A percentile compares a stretch with the other conserved stretches of the same genome.
phyloP scores from a whole-genome alignment of 2,888 invertebrate genomes.

The Xiphydria camelus region DNA sequence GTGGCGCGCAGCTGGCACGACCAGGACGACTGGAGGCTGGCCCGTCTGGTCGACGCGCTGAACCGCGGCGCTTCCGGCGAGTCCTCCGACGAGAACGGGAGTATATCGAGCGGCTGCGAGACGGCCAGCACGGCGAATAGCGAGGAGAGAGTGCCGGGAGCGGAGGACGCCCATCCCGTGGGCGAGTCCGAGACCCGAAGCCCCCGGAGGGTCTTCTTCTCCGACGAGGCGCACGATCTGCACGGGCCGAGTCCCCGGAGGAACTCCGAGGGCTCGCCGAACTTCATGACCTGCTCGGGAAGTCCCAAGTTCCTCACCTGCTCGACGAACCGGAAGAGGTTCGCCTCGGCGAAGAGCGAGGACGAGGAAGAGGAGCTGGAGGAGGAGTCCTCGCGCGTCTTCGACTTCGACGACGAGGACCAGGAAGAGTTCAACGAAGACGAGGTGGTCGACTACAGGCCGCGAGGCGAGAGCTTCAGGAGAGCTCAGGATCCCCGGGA shows the following conservation, averaged over 20 bases:
- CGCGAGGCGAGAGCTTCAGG: slow-evolving; percentile 46
- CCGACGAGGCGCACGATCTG: slow-evolving; percentile 29
- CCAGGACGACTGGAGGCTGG: slow-evolving; percentile 51
- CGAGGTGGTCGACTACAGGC: slow-evolving; percentile 49
- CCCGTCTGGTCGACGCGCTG: slow-evolving; percentile 46
- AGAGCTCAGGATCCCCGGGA: slow-evolving; percentile 11
- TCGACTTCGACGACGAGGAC: slow-evolving; percentile 52
- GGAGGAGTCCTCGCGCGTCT: slow-evolving; percentile 41
- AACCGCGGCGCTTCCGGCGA: slow-evolving; percentile 45
- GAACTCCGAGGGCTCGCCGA: slow-evolving; percentile 53
- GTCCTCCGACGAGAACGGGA: slow-evolving; percentile 52
- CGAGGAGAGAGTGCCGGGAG: slow-evolving; percentile 49
- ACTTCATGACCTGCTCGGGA: slow-evolving; percentile 51
- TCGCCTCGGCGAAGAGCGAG: slow-evolving; percentile 37
- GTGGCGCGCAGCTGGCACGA: slow-evolving; percentile 53
- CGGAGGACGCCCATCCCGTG: slow-evolving; percentile 41
- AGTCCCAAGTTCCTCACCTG: slow-evolving; percentile 48
- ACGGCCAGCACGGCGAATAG: slow-evolving; percentile 70
- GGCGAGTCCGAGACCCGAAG: slow-evolving; percentile 28
- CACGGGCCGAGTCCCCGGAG: slow-evolving; percentile 34
- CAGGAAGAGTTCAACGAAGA: slow-evolving; percentile 48
- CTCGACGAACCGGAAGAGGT: slow-evolving; percentile 36
- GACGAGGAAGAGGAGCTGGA: slow-evolving; percentile 45
- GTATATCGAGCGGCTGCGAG: slow-evolving; percentile 79
- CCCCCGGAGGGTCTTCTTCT: slow-evolving; percentile 35